phyloP scores from a whole-genome alignment of 2,113 vertebrate species.

The Oxyura jamaicensis region DNA sequence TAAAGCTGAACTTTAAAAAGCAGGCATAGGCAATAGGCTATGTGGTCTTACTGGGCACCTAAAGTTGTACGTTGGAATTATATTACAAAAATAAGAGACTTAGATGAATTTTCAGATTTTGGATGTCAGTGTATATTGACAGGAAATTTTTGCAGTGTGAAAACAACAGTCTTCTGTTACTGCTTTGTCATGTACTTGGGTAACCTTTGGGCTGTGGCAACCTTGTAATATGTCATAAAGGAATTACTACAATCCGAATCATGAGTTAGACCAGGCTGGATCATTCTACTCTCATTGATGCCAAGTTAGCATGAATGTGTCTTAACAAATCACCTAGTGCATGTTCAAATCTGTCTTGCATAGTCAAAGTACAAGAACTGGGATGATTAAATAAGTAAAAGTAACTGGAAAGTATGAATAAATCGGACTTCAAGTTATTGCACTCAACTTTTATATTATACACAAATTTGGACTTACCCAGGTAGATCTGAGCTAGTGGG shows the following conservation, averaged over 20 bases:
- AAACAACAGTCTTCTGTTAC: background rate
- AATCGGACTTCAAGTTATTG: background rate
- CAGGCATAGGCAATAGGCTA: background rate
- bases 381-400: background rate
- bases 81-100: background rate
- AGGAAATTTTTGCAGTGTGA: background rate
- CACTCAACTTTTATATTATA: background rate
- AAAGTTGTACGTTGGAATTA: background rate
- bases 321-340: background rate
- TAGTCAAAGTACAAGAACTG: background rate
- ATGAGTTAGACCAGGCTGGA: slow-evolving; percentile 21
- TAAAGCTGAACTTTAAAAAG: background rate
- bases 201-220: background rate
- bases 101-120: background rate
- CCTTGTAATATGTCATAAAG: background rate
- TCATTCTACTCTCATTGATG: background rate
- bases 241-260: slow-evolving; percentile 21
- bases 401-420: background rate
- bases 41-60: background rate
- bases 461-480: background rate
- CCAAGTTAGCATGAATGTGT: background rate
- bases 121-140: background rate
- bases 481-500: background rate
- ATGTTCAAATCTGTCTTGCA: background rate
- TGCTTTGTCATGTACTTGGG: background rate